Evolutionary conservation across 2,888 invertebrate genomes (phyloP), one percentile per base, ranked within the genome.

Genomic region (Cactoblastis cactorum): DNA sequence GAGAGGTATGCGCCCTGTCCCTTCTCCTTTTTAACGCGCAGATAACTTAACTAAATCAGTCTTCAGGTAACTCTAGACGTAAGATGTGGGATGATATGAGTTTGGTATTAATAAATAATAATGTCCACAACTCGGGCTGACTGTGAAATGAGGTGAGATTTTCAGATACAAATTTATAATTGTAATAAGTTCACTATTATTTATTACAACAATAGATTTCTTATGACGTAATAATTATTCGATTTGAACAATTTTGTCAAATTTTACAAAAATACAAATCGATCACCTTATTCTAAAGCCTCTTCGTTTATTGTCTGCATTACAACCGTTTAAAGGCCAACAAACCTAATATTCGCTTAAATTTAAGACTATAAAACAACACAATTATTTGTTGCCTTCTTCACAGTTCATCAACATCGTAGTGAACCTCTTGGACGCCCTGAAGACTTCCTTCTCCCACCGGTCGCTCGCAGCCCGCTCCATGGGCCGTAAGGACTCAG

Each of bases 371-470:
- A 33, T 2, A 12, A 33, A 12, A 1, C 14, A 15, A 41, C 34
- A 45, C n/a, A n/a, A n/a, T n/a, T n/a, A n/a, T 32, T 8, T 43
- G 12, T 53, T 51, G 56, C 43, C 56, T 50, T 61, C 61, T 61
- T 33, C 32, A 11, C 91, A 97, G 97, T 96, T 97, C 90, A 95
- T 97, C 90, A 96, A 95, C 91, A 96, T 97, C 89, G 95, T 97
- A 50, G 94, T 97, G 74, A 96, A 96, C 80, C 93, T 97, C 39
- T 87, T 97, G 90, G 97, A 97, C 72, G 97, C 97, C 52, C 86
- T 97, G 75, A 97, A 97, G 88, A 96, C 96, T 22, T 97, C 97
- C 33, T 96, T 97, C 91, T 96, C 97, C 24, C 97, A 97, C 82
- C 94, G 97, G 67, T 96, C 97, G 14, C 82, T 97, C 68, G 91